phyloP scores from a whole-genome alignment of 2,888 invertebrate species.

The Sarcophaga subvicina region DNA sequence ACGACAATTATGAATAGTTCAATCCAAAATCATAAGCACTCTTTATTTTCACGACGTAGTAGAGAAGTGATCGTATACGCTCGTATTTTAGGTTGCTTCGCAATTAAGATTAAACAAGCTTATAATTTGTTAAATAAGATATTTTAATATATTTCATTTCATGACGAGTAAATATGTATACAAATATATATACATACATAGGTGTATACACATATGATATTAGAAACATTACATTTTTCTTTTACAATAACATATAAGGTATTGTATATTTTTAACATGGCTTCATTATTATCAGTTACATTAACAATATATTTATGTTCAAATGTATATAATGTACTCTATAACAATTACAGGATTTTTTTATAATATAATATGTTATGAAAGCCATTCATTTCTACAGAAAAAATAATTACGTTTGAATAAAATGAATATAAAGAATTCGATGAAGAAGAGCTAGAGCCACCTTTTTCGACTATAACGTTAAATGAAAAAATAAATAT shows the following conservation, averaged over 20 bases:
- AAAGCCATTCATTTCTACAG: background rate
- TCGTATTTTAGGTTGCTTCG: background rate
- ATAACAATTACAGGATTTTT: slow-evolving; percentile 36
- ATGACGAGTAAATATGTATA: slow-evolving; percentile 9
- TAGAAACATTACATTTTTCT: slow-evolving; percentile 27
- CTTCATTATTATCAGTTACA: slow-evolving; percentile 35
- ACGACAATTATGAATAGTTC: too few species aligned
- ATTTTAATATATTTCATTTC: slow-evolving; percentile 23
- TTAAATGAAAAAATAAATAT: too few species aligned
- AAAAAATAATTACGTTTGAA: background rate
- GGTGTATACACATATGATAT: slow-evolving; percentile 28
- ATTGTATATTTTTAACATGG: slow-evolving; percentile 35
- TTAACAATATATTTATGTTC: slow-evolving; percentile 36
- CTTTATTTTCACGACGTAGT: too few species aligned
- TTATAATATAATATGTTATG: slow-evolving; percentile 9
- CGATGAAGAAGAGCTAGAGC: background rate
- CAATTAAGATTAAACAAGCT: background rate
- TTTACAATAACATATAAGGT: background rate
- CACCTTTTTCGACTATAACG: too few species aligned
- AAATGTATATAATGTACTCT: slow-evolving; percentile 26
- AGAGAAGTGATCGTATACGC: background rate
- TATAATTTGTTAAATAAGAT: background rate
- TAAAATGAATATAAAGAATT: background rate
- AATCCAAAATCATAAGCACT: too few species aligned
- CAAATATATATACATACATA: background rate